Evolutionary conservation across 2,797 vertebrate species (phyloP).

Genomic region (Pangasius krempfi): DNA sequence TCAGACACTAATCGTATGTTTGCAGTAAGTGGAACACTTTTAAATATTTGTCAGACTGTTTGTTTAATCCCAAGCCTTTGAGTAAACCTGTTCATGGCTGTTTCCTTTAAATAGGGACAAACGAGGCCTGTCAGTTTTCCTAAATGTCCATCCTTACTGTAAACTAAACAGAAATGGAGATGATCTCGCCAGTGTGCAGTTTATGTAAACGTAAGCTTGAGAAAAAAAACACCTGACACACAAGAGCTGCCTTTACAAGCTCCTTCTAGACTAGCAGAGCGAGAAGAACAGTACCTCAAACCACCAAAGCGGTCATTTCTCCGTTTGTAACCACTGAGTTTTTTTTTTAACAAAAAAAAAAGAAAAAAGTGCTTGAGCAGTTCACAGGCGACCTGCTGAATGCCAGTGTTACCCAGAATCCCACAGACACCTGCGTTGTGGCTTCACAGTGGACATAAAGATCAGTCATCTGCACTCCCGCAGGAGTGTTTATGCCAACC

Average conservation of each 20-base stretch:
- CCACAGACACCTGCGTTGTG: not conserved
- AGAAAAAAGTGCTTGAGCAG: conserved; percentile 24
- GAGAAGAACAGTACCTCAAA: not conserved
- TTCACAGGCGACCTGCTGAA: not conserved
- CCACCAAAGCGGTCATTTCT: not conserved
- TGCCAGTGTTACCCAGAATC: not conserved
- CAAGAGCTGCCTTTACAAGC: conserved; percentile 70
- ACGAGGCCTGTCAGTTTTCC: not conserved
- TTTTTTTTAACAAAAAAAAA: not conserved
- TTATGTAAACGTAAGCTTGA: conserved; percentile 47
- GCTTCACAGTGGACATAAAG: conserved; percentile 40
- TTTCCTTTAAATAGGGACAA: not conserved
- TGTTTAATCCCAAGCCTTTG: not conserved
- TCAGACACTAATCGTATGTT: not conserved
- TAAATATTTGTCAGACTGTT: not conserved
- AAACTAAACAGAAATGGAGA: conserved; percentile 27
- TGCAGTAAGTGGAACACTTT: not conserved
- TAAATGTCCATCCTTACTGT: not conserved
- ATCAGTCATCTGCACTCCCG: conserved; percentile 7
- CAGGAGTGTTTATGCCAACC: not conserved
- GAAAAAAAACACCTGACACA: conserved; percentile 36
- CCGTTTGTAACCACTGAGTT: not conserved
- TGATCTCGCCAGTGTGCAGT: conserved; percentile 33
- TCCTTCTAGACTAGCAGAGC: not conserved
- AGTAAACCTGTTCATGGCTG: not conserved